These are phyloP conservation scores for Drosophila nasuta DNA, from an alignment of 1,140 invertebrate genomes.

Conservation along the genomic window DNA sequence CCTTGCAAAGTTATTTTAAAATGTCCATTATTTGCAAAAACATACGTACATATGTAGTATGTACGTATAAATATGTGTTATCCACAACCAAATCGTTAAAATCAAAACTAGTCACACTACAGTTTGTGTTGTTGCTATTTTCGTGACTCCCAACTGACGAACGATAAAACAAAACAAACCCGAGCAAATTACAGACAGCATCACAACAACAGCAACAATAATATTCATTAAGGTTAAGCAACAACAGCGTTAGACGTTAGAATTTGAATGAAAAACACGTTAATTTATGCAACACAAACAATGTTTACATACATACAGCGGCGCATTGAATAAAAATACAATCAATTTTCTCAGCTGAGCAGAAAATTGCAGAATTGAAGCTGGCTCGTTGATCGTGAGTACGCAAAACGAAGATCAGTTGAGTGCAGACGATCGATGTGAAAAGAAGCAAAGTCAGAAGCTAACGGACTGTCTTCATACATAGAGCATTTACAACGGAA, in stretches of 20 bases:
- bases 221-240: constrained; percentile 56
- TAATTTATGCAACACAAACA: constrained; percentile 31
- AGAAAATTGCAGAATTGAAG: constrained; percentile 44
- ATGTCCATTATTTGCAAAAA: not conserved
- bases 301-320: constrained; percentile 5
- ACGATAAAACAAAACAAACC: constrained; percentile 14
- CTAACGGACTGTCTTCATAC: constrained; percentile 2
- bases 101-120: constrained; percentile 13
- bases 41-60: not conserved
- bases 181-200: not conserved
- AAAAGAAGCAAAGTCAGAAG: not conserved
- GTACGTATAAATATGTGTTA: not conserved
- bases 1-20: constrained; percentile 10
- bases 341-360: constrained; percentile 12
- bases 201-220: constrained; percentile 15
- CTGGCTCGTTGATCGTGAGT: constrained; percentile 2
- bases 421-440: constrained; percentile 23
- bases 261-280: constrained; percentile 28
- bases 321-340: constrained; percentile 1
- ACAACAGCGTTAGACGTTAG: constrained; percentile 10
- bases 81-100: not conserved
- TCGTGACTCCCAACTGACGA: constrained; percentile 40
- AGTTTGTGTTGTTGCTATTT: constrained; percentile 30
- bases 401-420: constrained; percentile 49
- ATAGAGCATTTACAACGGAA: not conserved